phyloP scores from a whole-genome alignment of 2,797 vertebrate genomes.

The Jordanella pulchra region DNA sequence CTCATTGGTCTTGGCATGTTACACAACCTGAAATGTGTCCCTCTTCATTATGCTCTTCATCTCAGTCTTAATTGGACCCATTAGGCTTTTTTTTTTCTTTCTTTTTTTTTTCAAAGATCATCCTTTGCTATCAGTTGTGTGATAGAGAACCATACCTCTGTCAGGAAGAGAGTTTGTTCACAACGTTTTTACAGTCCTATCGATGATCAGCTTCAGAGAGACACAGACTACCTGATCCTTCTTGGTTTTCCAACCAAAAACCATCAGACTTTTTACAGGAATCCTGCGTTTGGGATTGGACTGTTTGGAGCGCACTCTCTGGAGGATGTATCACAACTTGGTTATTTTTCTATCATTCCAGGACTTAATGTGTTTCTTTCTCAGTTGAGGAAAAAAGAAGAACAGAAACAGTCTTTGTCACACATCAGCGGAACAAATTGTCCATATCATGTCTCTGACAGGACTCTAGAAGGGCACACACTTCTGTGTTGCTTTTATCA shows the following conservation, averaged over 20 bases:
- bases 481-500: slow-evolving; percentile 71
- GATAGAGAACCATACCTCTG: slow-evolving; percentile 21
- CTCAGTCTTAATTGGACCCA: slow-evolving; percentile 56
- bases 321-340: slow-evolving; percentile 61
- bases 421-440: slow-evolving; percentile 30
- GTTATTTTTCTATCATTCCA: slow-evolving; percentile 73
- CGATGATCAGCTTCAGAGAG: slow-evolving; percentile 41
- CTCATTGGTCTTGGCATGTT: slow-evolving; percentile 73
- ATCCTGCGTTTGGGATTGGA: slow-evolving; percentile 47
- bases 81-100: slow-evolving; percentile 40
- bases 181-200: slow-evolving; percentile 45
- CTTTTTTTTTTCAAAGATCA: slow-evolving; percentile 21
- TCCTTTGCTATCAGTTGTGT: slow-evolving; percentile 40
- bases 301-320: slow-evolving; percentile 47
- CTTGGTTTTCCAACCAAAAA: slow-evolving; percentile 40
- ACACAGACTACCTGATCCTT: slow-evolving; percentile 45
- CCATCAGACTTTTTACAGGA: slow-evolving; percentile 56
- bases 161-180: slow-evolving; percentile 41
- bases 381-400: slow-evolving; percentile 2
- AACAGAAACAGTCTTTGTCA: slow-evolving; percentile 20
- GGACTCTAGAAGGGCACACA: slow-evolving; percentile 70
- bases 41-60: slow-evolving; percentile 64
- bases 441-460: slow-evolving; percentile 54
- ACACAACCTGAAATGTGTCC: slow-evolving; percentile 72
- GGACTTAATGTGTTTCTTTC: slow-evolving; percentile 27